phyloP scores from a whole-genome alignment of 35 echinoderm and acorn worm genomes.

The Anneissia japonica region DNA sequence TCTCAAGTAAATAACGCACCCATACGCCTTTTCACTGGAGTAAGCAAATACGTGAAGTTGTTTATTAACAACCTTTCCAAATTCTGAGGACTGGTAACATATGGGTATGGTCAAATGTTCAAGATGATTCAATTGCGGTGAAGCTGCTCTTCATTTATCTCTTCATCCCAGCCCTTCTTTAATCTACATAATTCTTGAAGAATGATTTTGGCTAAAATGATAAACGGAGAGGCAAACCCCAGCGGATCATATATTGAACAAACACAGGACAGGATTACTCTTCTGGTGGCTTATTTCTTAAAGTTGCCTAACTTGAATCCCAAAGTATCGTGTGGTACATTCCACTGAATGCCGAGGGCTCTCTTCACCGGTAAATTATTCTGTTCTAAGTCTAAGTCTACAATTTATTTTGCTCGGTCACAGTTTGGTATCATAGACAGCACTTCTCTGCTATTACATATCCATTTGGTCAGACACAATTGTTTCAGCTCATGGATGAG shows the following conservation, averaged over 20 bases:
- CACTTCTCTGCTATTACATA: too few species aligned
- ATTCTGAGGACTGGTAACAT: not conserved
- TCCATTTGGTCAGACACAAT: conserved; percentile 2
- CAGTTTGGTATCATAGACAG: not conserved
- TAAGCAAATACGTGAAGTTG: conserved; percentile 29
- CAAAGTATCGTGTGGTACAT: conserved; percentile 1
- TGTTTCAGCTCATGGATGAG: not conserved
- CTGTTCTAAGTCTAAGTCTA: not conserved
- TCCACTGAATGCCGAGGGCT: conserved; percentile 15
- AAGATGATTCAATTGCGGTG: not conserved
- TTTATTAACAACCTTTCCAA: not conserved
- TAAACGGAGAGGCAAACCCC: conserved; percentile 23
- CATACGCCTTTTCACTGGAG: conserved; percentile 34
- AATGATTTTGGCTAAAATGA: not conserved
- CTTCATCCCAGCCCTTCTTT: conserved; percentile 19
- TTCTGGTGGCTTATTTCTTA: not conserved
- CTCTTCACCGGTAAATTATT: not conserved
- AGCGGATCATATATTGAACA: conserved; percentile 28
- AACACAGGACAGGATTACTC: conserved; percentile 9
- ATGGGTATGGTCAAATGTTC: not conserved
- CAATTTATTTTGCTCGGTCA: not conserved
- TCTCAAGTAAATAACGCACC: conserved; percentile 22
- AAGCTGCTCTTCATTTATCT: not conserved
- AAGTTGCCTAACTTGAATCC: not conserved
- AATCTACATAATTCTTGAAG: not conserved